These are phyloP conservation scores for Stenodera caucasica DNA, from an alignment of 2,888 invertebrate species.

Conservation along the genomic window DNA sequence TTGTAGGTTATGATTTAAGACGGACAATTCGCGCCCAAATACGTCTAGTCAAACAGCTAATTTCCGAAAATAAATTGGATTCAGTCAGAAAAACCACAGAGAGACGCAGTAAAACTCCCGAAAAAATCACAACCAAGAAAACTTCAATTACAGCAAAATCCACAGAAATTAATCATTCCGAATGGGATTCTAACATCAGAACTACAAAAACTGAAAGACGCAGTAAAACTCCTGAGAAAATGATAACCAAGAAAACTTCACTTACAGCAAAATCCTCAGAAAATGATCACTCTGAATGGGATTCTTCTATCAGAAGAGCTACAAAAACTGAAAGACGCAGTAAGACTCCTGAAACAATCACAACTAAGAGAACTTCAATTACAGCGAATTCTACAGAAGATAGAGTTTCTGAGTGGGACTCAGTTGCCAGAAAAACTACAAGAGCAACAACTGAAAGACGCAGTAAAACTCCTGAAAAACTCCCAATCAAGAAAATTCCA, in stretches of 20 bases:
- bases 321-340: background rate
- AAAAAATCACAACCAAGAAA: too few species aligned
- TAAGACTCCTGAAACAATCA: constrained; percentile 16
- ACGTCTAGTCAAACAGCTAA: constrained; percentile 68
- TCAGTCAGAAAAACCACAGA: constrained; percentile 31
- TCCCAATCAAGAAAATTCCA: constrained; percentile 47
- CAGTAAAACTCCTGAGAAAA: constrained; percentile 17
- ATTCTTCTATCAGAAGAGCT: constrained; percentile 7
- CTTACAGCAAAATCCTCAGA: background rate
- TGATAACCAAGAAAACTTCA: background rate
- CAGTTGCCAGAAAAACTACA: background rate
- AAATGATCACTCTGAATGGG: too few species aligned
- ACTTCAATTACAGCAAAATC: constrained; percentile 12
- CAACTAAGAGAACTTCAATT: too few species aligned
- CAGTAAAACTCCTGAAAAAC: constrained; percentile 28
- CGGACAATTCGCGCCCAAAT: constrained; percentile 78
- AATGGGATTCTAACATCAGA: too few species aligned
- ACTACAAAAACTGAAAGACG: too few species aligned
- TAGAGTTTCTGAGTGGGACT: too few species aligned
- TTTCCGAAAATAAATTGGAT: constrained; percentile 48
- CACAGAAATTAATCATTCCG: too few species aligned
- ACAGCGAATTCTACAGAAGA: too few species aligned
- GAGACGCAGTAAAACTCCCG: constrained; percentile 34
- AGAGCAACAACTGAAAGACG: constrained; percentile 17
- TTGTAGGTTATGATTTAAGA: constrained; percentile 75